Evolutionary conservation across 1,140 invertebrate species (phyloP).

Genomic region (Halictus rubicundus): DNA sequence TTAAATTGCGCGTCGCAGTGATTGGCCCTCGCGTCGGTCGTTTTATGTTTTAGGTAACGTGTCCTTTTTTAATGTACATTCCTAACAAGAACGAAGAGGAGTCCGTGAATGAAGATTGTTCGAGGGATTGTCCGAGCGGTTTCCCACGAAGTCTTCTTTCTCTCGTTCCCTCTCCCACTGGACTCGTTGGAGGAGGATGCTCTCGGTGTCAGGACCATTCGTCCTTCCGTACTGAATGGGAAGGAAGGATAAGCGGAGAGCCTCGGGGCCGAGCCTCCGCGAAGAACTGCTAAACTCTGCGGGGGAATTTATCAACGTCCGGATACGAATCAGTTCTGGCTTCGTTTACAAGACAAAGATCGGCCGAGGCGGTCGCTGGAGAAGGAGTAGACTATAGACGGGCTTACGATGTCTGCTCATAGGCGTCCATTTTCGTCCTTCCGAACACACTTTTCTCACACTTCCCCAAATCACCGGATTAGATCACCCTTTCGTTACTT

Average conservation of each 20-base stretch:
- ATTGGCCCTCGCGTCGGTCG: too few species aligned
- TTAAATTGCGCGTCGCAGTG: too few species aligned
- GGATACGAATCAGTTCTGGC: conserved; percentile 79
- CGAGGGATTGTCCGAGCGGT: conserved; percentile 37
- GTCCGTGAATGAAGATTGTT: conserved; percentile 53
- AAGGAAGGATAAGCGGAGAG: conserved; percentile 53
- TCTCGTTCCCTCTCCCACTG: conserved; percentile 31
- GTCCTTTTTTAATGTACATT: too few species aligned
- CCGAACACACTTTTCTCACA: background rate
- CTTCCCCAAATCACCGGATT: too few species aligned
- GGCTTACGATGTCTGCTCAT: conserved; percentile 47
- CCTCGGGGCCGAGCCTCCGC: conserved; percentile 42
- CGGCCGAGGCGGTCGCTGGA: conserved; percentile 68
- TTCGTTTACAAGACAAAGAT: conserved; percentile 81
- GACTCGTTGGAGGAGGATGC: conserved; percentile 37
- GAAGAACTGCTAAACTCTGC: conserved; percentile 63
- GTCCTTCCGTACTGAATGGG: conserved; percentile 63
- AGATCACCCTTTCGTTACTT: too few species aligned
- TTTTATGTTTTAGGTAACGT: too few species aligned
- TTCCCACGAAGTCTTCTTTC: conserved; percentile 57
- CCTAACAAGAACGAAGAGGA: conserved; percentile 33
- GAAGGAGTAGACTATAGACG: conserved; percentile 49
- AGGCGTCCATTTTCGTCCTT: conserved; percentile 47
- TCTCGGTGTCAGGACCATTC: conserved; percentile 60
- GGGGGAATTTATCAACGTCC: conserved; percentile 80